Evolutionary conservation across 64 coral and sea anemone genomes (phyloP).

Genomic region (Actinia tenebrosa): DNA sequence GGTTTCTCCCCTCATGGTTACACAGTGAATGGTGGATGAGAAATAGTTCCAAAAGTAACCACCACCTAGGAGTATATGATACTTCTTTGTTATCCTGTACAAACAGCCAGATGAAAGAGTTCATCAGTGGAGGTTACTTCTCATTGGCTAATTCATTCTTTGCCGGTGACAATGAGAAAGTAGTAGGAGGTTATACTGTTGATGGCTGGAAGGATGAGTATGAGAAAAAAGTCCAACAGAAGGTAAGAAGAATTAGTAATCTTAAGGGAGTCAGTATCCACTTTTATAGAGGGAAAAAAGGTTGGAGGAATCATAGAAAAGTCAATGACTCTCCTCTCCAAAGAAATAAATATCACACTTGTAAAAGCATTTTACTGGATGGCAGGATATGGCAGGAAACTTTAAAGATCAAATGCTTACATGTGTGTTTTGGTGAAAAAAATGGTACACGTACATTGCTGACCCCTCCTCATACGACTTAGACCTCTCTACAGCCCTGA

Average conservation of each 20-base stretch:
- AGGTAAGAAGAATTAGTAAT: slow-evolving; percentile 28
- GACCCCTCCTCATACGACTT: too few relatives aligned
- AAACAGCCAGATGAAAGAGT: slow-evolving; percentile 43
- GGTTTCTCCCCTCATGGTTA: slow-evolving; percentile 88
- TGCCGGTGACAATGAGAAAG: slow-evolving; percentile 8
- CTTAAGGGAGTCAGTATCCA: too few relatives aligned
- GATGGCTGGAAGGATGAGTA: slow-evolving; percentile 65
- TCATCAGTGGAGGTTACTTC: slow-evolving; percentile 79
- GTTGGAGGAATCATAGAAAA: too few relatives aligned
- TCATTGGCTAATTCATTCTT: slow-evolving; percentile 75
- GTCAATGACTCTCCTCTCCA: too few relatives aligned
- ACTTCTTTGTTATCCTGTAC: slow-evolving; percentile 33
- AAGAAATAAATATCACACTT: too few relatives aligned
- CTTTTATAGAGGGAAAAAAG: too few relatives aligned
- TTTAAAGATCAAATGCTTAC: too few relatives aligned
- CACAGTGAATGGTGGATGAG: slow-evolving; percentile 52
- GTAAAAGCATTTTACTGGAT: too few relatives aligned
- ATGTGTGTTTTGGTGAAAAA: too few relatives aligned
- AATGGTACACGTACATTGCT: too few relatives aligned
- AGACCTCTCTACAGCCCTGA: too few relatives aligned
- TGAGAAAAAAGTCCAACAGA: slow-evolving; percentile 27
- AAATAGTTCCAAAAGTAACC: not conserved
- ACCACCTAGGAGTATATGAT: not conserved
- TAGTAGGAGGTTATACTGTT: slow-evolving; percentile 58
- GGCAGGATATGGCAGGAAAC: too few relatives aligned